Evolutionary conservation across 1,140 invertebrate species (phyloP).

Genomic region (Oscheius sp.): DNA sequence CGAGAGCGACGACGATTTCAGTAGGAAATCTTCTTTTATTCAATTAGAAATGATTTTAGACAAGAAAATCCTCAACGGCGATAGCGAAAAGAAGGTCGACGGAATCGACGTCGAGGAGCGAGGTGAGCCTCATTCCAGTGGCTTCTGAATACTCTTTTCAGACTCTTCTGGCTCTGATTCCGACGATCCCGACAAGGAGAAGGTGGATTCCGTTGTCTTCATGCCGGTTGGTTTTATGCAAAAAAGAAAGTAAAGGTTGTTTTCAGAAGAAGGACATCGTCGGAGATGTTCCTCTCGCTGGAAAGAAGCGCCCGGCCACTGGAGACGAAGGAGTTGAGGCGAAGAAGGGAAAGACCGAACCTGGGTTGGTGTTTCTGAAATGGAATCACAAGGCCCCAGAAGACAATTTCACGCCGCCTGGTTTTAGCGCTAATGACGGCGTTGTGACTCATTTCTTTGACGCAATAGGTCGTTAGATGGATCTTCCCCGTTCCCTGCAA

Average conservation of each 20-base stretch:
- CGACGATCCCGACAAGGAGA: constrained; percentile 54
- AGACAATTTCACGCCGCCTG: neutral
- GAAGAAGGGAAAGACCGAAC: constrained; percentile 32
- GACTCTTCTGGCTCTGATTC: constrained; percentile 39
- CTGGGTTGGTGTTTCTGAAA: neutral
- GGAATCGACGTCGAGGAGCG: constrained; percentile 43
- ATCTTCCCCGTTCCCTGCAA: no score
- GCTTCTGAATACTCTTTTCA: constrained; percentile 17
- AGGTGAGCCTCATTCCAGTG: neutral
- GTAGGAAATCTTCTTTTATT: constrained; percentile 18
- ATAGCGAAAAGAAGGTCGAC: constrained; percentile 25
- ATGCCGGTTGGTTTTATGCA: constrained; percentile 15
- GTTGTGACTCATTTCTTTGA: no score
- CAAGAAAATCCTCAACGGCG: constrained; percentile 25
- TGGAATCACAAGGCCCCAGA: no score
- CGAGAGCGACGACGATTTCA: constrained; percentile 43
- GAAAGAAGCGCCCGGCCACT: constrained; percentile 11
- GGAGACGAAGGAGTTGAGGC: constrained; percentile 4
- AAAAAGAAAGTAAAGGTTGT: no score
- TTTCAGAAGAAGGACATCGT: constrained; percentile 2
- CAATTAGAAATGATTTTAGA: constrained; percentile 20
- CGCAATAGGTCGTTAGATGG: no score
- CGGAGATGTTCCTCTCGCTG: no score
- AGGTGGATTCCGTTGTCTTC: constrained; percentile 33
- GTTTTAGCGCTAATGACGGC: neutral